These are phyloP conservation scores for Cherax quadricarinatus DNA, from an alignment of 1,140 invertebrate species.

Conservation along the genomic window DNA sequence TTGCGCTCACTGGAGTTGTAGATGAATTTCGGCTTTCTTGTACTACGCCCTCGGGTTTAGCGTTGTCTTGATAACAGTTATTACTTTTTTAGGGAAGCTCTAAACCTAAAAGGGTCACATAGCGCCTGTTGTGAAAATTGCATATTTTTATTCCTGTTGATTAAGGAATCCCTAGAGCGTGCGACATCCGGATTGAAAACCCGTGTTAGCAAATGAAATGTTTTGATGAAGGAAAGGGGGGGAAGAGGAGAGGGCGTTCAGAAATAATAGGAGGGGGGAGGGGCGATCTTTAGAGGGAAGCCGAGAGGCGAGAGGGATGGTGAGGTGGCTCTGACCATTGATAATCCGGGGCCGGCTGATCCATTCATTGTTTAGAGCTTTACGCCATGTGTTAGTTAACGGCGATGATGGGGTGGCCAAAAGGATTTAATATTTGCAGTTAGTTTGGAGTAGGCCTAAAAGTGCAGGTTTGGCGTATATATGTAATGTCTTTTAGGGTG, in stretches of 20 bases:
- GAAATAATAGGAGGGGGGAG: neutral
- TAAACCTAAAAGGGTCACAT: no score
- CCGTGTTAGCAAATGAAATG: conserved; percentile 3
- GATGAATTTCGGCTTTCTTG: neutral
- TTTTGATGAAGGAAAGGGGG: conserved; percentile 4
- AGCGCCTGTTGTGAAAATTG: no score
- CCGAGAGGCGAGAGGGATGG: neutral
- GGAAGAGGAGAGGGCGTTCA: no score
- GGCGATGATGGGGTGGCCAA: neutral
- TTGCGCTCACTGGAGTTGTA: neutral
- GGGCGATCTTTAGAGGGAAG: neutral
- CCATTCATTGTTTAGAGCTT: conserved; percentile 42
- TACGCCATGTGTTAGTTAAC: conserved; percentile 17
- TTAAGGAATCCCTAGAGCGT: neutral
- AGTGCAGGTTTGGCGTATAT: no score
- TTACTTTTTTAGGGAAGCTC: no score
- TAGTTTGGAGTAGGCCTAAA: neutral
- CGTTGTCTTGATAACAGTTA: no score
- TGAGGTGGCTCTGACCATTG: neutral
- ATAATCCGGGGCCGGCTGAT: conserved; percentile 16
- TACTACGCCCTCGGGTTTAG: neutral
- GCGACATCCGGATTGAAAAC: conserved; percentile 10
- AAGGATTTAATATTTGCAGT: no score
- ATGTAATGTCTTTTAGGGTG: no score
- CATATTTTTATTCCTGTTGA: neutral